Percentiles rank a stretch among this genome's conserved stretches.
These are phyloP conservation scores for Eupithecia abbreviata DNA, from an alignment of 2,888 invertebrate species.

Conservation along the genomic window DNA sequence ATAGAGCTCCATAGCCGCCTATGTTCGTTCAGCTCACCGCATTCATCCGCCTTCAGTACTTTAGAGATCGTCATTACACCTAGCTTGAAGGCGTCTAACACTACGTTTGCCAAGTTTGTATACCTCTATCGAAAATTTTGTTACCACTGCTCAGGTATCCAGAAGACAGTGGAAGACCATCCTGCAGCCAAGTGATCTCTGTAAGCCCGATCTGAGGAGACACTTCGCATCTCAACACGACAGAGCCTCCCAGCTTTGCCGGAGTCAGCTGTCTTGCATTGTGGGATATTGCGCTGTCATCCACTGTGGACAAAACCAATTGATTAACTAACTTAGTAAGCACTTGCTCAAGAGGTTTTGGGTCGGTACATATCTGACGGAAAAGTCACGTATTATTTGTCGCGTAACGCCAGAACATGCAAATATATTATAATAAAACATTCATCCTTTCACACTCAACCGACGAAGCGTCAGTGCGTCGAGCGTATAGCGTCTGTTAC, in stretches of 20 bases:
- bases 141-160: slow-evolving; percentile 72
- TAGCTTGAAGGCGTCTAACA: not conserved
- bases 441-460: no score
- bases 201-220: slow-evolving; percentile 72
- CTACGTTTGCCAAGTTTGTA: not conserved
- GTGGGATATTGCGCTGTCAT: slow-evolving; percentile 71
- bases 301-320: slow-evolving; percentile 57
- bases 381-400: no score
- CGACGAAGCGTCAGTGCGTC: no score
- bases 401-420: no score
- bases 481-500: no score
- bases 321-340: not conserved
- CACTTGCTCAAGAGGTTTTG: not conserved
- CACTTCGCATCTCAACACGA: slow-evolving; percentile 71
- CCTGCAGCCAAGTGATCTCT: slow-evolving; percentile 75
- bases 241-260: slow-evolving; percentile 70
- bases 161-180: slow-evolving; percentile 70
- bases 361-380: no score
- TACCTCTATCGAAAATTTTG: slow-evolving; percentile 22
- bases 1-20: not conserved
- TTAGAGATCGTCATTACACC: not conserved
- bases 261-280: slow-evolving; percentile 71
- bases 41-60: not conserved
- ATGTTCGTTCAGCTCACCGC: not conserved
- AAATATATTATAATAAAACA: no score